Evolutionary conservation across 2,797 vertebrate genomes (phyloP), one percentile per base, ranked within the genome.

Genomic region (Enteromius anoplus): DNA sequence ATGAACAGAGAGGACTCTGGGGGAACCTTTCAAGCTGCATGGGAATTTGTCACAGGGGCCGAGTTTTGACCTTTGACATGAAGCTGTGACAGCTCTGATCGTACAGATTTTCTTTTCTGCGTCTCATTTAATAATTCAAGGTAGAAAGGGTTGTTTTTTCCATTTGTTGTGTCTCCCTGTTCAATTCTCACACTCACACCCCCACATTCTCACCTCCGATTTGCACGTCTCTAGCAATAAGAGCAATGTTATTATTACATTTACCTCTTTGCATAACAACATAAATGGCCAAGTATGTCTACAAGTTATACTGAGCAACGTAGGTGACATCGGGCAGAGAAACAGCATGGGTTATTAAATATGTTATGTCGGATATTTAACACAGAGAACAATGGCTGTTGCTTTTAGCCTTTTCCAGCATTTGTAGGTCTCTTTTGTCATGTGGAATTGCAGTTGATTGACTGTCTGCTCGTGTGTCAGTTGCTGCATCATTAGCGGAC

Each of bases 141-240:
- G 49, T 68, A 68, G 32, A 68, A 14, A 72, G 12, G 21, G 23
- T 64, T 68, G 10, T 19, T 78, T 7, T 80, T 69, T 70, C 68
- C 51, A 19, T 58, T 82, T 55, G 17, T 84, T 82, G 62, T 82
- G 29, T 77, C 75, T 86, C 75, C 80, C 82, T 76, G 69, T 84
- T 78, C 60, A 87, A 87, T 86, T 85, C 78, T 84, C 26, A 26
- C 26, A 26, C 26, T 68, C 73, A 64, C 76, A 84, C 86, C 86
- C 70, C 82, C 86, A 75, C 58, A 69, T 82, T 86, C 76, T 80
- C 86, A 84, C 81, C 82, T 86, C 75, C 55, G 42, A 40, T 23
- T 73, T 79, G 75, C 34, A 32, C 9, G 51, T 72, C 69, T 85
- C 45, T 65, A 49, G 51, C 82, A 81, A 65, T 64, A 47, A 78